Evolutionary conservation across 2,888 invertebrate species (phyloP), one percentile per base, ranked within the genome.

Genomic region (Zhengitettix transpicula): DNA sequence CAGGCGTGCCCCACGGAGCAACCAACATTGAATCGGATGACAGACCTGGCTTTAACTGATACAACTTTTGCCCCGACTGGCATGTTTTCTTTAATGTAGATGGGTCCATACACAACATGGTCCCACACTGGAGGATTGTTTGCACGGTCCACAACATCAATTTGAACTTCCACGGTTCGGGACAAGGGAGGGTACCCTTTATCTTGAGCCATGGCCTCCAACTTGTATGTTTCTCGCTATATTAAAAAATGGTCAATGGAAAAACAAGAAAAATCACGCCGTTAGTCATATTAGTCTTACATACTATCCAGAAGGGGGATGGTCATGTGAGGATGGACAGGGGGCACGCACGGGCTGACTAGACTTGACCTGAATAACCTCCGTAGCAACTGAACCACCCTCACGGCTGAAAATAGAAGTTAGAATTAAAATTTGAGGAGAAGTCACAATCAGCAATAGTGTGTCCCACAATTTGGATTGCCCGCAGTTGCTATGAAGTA

Each of bases 21-120:
- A 63, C 58, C 61, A 44, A 63, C 63, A 63, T 62, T 64, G 63
- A 61, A 61, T 62, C 64, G 61, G 61, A 59, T 71, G 75, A 89
- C 91, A 87, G 90, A 94, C 93, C 93, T 93, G 87, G 95, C 95
- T 88, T 94, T 94, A 79, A 94, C 88, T 80, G 93, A 92, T 79
- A 93, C 89, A 83, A 95, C 92, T 85, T 89, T 92, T 81, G 91
- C 90, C 81, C 94, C 95, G 76, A 94, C 92, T 81, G 93, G 89
- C 83, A 90, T 87, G 83, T 94, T 94, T 83, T 95, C 94, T 85
- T 90, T 89, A 80, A 93, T 90, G 87, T 86, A 89, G 85, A 93
- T 90, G 75, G 94, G 94, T 76, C 94, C 94, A 81, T 94, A 95
- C 78, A 91, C 88, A 77, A 84, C 85, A 82, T 93, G 88, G 81